Evolutionary conservation across 2,113 vertebrate genomes (phyloP).

Genomic region (Sclerurus mexicanus): DNA sequence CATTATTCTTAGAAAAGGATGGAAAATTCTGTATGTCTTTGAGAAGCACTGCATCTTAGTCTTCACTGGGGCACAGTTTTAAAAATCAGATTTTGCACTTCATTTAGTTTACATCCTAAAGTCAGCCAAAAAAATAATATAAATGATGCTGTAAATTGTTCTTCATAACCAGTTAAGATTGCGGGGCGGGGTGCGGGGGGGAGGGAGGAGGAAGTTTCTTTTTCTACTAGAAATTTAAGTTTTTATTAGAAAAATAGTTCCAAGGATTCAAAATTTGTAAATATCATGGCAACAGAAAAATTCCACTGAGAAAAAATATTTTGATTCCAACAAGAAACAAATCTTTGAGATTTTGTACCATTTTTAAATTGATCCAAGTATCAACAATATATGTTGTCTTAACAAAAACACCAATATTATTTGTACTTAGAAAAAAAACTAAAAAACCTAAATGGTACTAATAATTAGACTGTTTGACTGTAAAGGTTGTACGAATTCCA

Average conservation of each 20-base stretch:
- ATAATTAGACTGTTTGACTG: not conserved
- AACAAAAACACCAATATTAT: not conserved
- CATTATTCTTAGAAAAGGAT: not conserved
- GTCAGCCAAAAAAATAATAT: not conserved
- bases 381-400: not conserved
- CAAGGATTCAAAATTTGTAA: not conserved
- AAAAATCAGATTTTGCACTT: not conserved
- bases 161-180: not conserved
- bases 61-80: not conserved
- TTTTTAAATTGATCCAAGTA: not conserved
- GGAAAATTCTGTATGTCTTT: not conserved
- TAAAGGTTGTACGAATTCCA: not conserved
- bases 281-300: not conserved
- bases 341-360: not conserved
- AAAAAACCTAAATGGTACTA: not conserved
- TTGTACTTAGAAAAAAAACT: not conserved
- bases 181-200: too few relatives aligned
- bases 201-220: fast-evolving
- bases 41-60: not conserved
- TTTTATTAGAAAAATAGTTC: not conserved
- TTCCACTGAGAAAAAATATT: not conserved
- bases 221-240: not conserved
- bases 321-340: not conserved
- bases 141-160: not conserved
- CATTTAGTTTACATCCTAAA: not conserved